phyloP scores from a whole-genome alignment of 1,140 invertebrate species.

The Solenopsis invicta region DNA sequence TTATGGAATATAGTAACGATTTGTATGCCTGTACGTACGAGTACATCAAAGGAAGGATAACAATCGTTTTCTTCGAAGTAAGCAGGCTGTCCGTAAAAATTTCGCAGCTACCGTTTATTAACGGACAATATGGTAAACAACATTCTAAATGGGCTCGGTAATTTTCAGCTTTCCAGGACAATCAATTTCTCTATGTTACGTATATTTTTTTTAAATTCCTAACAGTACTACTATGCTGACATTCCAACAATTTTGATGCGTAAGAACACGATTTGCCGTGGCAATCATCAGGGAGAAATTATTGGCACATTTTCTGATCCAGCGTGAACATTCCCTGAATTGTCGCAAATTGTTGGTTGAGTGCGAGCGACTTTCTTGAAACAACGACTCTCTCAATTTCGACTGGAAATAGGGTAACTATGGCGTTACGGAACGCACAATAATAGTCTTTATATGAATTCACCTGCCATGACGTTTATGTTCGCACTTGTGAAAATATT shows the following conservation, averaged over 20 bases:
- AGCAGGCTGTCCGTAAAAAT: constrained; percentile 16
- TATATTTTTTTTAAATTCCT: constrained; percentile 40
- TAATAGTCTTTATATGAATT: background rate
- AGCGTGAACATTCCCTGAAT: constrained; percentile 34
- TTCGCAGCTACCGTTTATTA: constrained; percentile 30
- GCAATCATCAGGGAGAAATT: constrained; percentile 24
- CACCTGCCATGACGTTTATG: constrained; percentile 19
- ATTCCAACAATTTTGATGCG: constrained; percentile 1
- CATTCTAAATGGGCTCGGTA: constrained; percentile 7
- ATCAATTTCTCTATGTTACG: constrained; percentile 17
- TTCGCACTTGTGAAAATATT: constrained; percentile 28
- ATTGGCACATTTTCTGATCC: constrained; percentile 44
- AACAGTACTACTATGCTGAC: background rate
- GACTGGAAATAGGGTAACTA: constrained; percentile 62
- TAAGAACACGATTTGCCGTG: constrained; percentile 12
- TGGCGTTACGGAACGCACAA: background rate
- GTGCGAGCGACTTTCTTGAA: constrained; percentile 61
- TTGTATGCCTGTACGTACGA: background rate
- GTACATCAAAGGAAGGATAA: background rate
- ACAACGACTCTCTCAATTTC: constrained; percentile 56
- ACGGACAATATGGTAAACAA: constrained; percentile 33
- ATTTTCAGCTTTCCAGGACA: constrained; percentile 28
- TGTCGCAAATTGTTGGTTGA: constrained; percentile 33
- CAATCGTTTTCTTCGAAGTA: constrained; percentile 14
- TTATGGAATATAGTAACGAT: constrained; percentile 34